Base-by-base conservation (phyloP, 2,888 invertebrate species). In the Liodrosophila aerea region DNA sequence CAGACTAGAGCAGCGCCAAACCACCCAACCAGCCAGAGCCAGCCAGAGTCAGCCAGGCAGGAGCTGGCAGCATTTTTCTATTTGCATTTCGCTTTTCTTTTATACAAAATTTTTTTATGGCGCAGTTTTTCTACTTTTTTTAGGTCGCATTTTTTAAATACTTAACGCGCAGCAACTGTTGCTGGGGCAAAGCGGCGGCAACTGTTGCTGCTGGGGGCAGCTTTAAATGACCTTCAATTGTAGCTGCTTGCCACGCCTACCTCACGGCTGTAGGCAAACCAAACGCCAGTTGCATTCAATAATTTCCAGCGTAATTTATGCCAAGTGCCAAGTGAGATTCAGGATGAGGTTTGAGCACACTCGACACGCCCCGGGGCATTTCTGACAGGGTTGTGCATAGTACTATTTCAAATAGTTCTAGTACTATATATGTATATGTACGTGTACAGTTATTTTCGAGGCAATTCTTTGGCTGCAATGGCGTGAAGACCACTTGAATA, bases 401-500 rank as follows among this genome's bases (percentile, higher is more conserved):
- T 39, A 27, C 36, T 9, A 49, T 34, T 53, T 16, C 7, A 58
- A 52, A 69, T 59, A 70, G 52, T 69, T 65, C n/a, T n/a, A n/a
- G n/a, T n/a, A n/a, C n/a, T n/a, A 43, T 33, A 43, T 49, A 31
- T 30, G 39, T 47, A 8, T 2, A 18, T n/a, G n/a, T n/a, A 11
- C 18, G 1, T 15, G 3, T 16, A n/a, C 31, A 5, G 9, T 15
- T 16, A 30, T 16, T 41, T 39, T 29, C 5, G 2, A 11, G 15
- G 47, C 12, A 45, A 56, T 62, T 56, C 37, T 45, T 41, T n/a
- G 16, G 63, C 37, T 36, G 62, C 58, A 64, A 78, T 76, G 77
- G 84, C 84, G 74, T 73, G 86, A 81, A 84, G 69, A 61, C 75
- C 85, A 77, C 81, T 81, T 86, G 82, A 86, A 81, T 81, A 85